A percentile compares a stretch with the other conserved stretches of the same genome.
Evolutionary conservation across 1,140 invertebrate genomes (phyloP).

Genomic region (Apis laboriosa): DNA sequence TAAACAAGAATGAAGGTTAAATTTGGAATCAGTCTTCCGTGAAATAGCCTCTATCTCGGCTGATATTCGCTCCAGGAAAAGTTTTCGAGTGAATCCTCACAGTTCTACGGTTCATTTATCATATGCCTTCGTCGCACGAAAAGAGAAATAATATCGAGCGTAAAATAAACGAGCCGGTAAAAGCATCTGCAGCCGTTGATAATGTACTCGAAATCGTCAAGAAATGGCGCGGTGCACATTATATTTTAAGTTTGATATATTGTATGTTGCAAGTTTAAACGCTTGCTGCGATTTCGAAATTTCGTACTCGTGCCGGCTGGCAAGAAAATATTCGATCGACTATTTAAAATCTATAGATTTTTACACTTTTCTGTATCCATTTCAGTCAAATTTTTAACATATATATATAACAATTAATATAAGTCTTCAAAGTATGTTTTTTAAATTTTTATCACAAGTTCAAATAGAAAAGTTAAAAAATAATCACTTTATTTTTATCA

Average conservation of each 20-base stretch:
- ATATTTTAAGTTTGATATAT: neutral
- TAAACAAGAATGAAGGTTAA: constrained; percentile 61
- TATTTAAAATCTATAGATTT: too few relatives aligned
- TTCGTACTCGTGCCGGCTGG: too few relatives aligned
- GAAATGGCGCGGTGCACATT: neutral
- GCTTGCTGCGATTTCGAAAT: neutral
- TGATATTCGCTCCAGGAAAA: constrained; percentile 15
- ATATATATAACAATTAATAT: too few relatives aligned
- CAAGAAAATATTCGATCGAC: too few relatives aligned
- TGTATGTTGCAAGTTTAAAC: neutral
- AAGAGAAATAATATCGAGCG: constrained; percentile 12
- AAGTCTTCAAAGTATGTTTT: too few relatives aligned
- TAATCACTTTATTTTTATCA: too few relatives aligned
- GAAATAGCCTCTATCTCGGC: constrained; percentile 58
- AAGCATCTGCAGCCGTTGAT: constrained; percentile 22
- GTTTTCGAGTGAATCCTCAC: constrained; percentile 23
- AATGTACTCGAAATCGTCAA: neutral
- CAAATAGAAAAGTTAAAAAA: too few relatives aligned
- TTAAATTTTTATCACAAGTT: too few relatives aligned
- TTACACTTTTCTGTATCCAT: too few relatives aligned
- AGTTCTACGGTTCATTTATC: constrained; percentile 32
- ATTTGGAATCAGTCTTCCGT: constrained; percentile 58
- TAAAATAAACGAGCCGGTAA: constrained; percentile 22
- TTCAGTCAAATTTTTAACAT: too few relatives aligned
- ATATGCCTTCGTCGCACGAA: neutral